Base-by-base conservation (phyloP, 1,140 invertebrate genomes). In the Diachasma alloeum region DNA sequence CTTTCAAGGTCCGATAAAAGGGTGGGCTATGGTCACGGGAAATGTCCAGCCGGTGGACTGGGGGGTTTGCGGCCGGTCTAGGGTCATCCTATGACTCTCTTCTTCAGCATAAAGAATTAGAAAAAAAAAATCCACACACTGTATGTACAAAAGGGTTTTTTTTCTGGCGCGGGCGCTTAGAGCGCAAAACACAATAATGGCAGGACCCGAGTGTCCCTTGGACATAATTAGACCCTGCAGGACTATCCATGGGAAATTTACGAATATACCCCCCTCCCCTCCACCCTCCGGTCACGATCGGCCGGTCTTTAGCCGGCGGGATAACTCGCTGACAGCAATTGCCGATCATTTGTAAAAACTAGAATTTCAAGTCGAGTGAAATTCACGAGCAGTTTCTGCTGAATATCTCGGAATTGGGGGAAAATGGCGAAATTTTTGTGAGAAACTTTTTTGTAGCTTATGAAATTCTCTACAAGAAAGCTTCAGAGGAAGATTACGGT, bases 161-260 rank as follows among this genome's bases (percentile, higher is more conserved):
- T 63, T 59, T 63, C 3, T 15, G 36, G 36, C 36, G 76, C 84
- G 87, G 85, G 88, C 84, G 84, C 86, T 88, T 89, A 86, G 80
- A 87, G 85, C 86, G 81, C 80, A 75, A 66, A 82, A 53, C 71
- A 77, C 78, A 66, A 88, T 87, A 86, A 88, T 85, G 74, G 82
- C 82, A 78, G 66, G 36, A n/a, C 66, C 26, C 82, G 85, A 88
- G 78, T 87, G 88, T 88, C 87, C 88, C 87, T 80, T 87, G 84
- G 85, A 83, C 84, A 86, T 88, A 89, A 89, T 89, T 88, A 89
- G 88, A 83, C 81, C 82, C 81, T 48, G 66, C 53, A 19, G 53
- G 66, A 68, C 66, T 68, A 82, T 78, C 86, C 88, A 88, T 89
- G 88, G 88, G 88, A 88, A 89, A 85, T 85, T 88, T 80, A 78